These are phyloP conservation scores for cat (Felis catus) DNA, from an alignment of 2,113 vertebrate species.

Conservation along the genomic window DNA sequence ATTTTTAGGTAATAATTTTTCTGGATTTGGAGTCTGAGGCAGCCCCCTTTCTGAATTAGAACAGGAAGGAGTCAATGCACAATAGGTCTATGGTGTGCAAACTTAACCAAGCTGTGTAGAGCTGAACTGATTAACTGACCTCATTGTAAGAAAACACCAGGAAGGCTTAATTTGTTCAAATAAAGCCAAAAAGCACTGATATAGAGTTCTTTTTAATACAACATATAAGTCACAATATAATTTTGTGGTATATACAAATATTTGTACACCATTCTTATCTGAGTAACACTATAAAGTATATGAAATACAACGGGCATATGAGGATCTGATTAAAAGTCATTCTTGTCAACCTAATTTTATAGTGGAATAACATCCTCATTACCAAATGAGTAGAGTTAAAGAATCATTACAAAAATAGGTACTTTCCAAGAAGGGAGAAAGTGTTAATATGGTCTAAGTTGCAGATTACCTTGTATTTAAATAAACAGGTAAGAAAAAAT, in stretches of 20 bases:
- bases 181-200: background rate
- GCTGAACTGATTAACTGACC: constrained; percentile 14
- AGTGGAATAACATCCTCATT: constrained; percentile 3
- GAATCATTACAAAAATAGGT: constrained; percentile 1
- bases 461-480: background rate
- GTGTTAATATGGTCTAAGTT: background rate
- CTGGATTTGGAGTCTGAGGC: background rate
- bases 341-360: constrained; percentile 10
- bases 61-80: background rate
- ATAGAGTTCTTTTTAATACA: constrained; percentile 6
- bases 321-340: background rate
- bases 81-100: background rate
- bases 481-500: background rate
- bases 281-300: background rate
- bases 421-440: background rate
- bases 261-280: background rate
- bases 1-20: background rate
- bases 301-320: background rate
- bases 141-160: background rate
- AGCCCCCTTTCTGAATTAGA: constrained; percentile 8
- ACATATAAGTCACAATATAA: constrained; percentile 25
- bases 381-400: background rate
- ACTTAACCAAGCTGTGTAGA: background rate
- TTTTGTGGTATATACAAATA: constrained; percentile 16
- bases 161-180: constrained; percentile 4